A percentile compares a stretch with the other conserved stretches of the same genome.
phyloP scores from a whole-genome alignment of 2,797 vertebrate genomes.

The Halcyon chelicuti region DNA sequence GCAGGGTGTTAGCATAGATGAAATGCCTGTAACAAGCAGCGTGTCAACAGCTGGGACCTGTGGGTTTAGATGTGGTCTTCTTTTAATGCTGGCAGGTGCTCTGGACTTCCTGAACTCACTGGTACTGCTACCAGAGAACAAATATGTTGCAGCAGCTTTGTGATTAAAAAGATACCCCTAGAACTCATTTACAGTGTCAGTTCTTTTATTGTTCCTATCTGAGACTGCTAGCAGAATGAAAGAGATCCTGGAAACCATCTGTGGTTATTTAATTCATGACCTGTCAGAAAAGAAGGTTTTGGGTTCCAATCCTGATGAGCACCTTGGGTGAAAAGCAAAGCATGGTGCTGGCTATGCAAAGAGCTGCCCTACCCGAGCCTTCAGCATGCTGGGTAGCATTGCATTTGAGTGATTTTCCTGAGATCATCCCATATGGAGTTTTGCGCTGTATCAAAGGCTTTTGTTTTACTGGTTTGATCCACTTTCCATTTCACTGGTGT shows the following conservation, averaged over 20 bases:
- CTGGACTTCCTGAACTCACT: neutral
- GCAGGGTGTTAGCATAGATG: neutral
- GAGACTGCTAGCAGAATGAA: neutral
- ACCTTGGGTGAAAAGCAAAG: neutral
- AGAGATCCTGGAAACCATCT: neutral
- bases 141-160: neutral
- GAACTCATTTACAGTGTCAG: neutral
- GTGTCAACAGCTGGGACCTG: neutral
- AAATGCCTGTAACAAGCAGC: neutral
- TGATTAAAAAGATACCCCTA: neutral
- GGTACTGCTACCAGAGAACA: neutral
- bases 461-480: neutral
- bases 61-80: neutral
- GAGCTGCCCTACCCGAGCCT: neutral
- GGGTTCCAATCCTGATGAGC: neutral
- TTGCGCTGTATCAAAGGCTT: neutral
- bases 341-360: neutral
- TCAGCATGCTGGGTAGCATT: neutral
- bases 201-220: neutral
- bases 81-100: neutral
- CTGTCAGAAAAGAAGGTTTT: neutral
- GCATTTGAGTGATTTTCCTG: neutral
- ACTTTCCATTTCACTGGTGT: neutral
- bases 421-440: neutral
- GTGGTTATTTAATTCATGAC: slow-evolving; percentile 22